Percentiles rank a stretch among this genome's conserved stretches.
Evolutionary conservation across 2,113 vertebrate genomes (phyloP).

Genomic region (Edolisoma coerulescens): DNA sequence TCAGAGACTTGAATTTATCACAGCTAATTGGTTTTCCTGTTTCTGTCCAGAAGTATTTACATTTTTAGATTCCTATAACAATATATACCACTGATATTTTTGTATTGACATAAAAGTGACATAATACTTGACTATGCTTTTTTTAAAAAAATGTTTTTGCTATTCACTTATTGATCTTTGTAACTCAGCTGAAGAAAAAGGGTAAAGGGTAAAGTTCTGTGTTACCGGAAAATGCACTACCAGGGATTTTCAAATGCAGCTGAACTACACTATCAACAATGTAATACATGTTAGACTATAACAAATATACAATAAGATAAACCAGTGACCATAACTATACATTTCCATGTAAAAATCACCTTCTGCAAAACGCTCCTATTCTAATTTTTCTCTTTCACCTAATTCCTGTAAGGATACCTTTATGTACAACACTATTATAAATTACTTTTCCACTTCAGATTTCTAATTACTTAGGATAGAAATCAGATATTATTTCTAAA

Average conservation of each 20-base stretch:
- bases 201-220: neutral
- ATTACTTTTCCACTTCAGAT: neutral
- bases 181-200: neutral
- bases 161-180: neutral
- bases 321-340: neutral
- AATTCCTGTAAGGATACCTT: neutral
- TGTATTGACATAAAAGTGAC: neutral
- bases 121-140: neutral
- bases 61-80: neutral
- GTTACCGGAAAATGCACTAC: neutral
- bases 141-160: neutral
- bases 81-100: neutral
- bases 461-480: neutral
- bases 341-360: neutral
- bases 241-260: neutral
- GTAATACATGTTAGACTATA: neutral
- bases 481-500: neutral
- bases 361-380: neutral
- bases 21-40: neutral
- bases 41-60: neutral
- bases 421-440: neutral
- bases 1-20: neutral
- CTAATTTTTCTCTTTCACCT: neutral
- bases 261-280: neutral
- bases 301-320: neutral